Base-by-base conservation (phyloP, 1,140 invertebrate species). In the Palaemon carinicauda region DNA sequence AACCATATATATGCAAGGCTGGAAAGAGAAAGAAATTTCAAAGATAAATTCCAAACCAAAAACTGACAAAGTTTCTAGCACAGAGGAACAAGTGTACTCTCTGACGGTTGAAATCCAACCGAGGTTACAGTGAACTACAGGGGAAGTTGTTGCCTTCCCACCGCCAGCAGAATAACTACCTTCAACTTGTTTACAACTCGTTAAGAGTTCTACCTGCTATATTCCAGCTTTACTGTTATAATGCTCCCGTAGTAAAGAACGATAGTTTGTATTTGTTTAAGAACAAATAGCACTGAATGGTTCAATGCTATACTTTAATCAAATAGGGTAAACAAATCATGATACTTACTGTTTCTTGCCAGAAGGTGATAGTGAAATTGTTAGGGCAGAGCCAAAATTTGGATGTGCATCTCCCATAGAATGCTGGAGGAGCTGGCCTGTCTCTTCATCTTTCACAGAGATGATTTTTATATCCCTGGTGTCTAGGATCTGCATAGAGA, bases 381-480 rank as follows among this genome's bases (percentile, higher is more conserved):
- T 94, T 77, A 98, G 91, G 91, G 95, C 96, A 15, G 95, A 95
- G 19, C 96, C 97, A 93, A 96, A 96, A 90, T 94, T 93, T 5
- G 91, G 91, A 56, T 94, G 92, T 54, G 92, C 90, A 86, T 95
- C 93, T 80, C 93, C 93, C 33, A 96, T 89, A 83, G 91, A 92
- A 91, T 93, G 96, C 54, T 94, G 92, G 29, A 97, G 92, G 52
- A 92, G 90, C 79, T 93, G 92, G 60, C 93, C 93, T 89, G 93
- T 92, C 29, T 91, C 92, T 31, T 91, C 91, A 88, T 91, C 91
- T 74, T 92, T 92, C 51, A 94, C 92, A 56, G 88, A 90, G 1
- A 88, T 88, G 65, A 98, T 94, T 17, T 92, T 93, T 19, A 98
- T 91, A 89, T 95, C 94, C 89, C 94, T 93, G 12, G 94, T 93